Evolutionary conservation across 92 coral and sea anemone genomes (phyloP).

Genomic region (Actinernus sp.): DNA sequence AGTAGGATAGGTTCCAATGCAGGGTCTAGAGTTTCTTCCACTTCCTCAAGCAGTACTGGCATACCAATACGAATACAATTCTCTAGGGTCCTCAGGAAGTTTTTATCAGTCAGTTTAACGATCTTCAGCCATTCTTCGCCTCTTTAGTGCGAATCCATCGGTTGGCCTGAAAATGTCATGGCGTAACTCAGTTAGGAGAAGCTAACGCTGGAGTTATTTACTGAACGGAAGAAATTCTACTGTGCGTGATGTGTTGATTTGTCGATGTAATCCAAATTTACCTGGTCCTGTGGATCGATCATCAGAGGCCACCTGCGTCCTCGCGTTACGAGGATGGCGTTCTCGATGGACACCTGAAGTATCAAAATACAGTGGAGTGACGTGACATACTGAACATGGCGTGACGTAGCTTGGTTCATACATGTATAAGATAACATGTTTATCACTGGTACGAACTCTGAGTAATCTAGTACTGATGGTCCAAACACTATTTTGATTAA

Average conservation of each 20-base stretch:
- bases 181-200: background rate
- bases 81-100: slow-evolving; percentile 96
- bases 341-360: slow-evolving; percentile 95
- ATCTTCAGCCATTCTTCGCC: slow-evolving; percentile 98
- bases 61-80: slow-evolving; percentile 99
- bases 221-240: too few species aligned
- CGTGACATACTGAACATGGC: too few species aligned
- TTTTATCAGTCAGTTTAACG: slow-evolving; percentile 95
- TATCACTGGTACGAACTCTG: too few species aligned
- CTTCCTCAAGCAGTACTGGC: slow-evolving; percentile 99
- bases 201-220: too few species aligned
- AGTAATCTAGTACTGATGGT: too few species aligned
- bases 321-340: slow-evolving; percentile 92
- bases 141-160: slow-evolving; percentile 99
- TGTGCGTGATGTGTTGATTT: too few species aligned
- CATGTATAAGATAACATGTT: too few species aligned
- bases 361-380: too few species aligned
- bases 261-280: too few species aligned
- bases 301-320: slow-evolving; percentile 99
- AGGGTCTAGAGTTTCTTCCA: slow-evolving; percentile 97
- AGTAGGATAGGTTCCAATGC: slow-evolving; percentile 95
- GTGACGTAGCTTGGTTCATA: too few species aligned
- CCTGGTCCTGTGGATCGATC: slow-evolving; percentile 99
- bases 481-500: too few species aligned
- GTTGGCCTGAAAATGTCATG: slow-evolving; percentile 75